Conservation (phyloP, 1,140 invertebrate species). For the Drosophila malerkotliana region DNA sequence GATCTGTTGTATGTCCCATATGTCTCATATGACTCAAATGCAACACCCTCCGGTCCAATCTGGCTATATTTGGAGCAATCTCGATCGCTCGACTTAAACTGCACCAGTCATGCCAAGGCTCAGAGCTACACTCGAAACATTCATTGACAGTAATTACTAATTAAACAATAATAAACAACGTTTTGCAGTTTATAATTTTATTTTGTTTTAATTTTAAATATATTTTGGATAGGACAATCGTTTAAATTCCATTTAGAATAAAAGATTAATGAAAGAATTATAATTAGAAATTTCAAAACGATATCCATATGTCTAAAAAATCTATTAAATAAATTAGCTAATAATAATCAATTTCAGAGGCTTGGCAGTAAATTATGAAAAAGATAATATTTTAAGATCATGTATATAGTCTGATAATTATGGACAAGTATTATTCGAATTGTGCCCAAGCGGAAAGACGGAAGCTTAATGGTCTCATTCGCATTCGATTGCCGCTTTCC, state of each 20-base stretch:
- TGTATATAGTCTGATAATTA: not conserved
- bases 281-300: not conserved
- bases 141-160: not conserved
- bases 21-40: conserved; percentile 60
- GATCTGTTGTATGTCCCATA: conserved; percentile 15
- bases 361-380: too few relatives aligned
- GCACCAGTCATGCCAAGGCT: conserved; percentile 35
- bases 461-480: conserved; percentile 52
- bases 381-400: not conserved
- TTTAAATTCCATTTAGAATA: not conserved
- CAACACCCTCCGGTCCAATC: conserved; percentile 52
- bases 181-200: too few relatives aligned
- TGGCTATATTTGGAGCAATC: conserved; percentile 56
- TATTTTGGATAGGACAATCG: too few relatives aligned
- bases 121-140: conserved; percentile 4
- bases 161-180: not conserved
- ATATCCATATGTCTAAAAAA: too few relatives aligned
- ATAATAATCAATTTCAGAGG: too few relatives aligned
- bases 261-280: not conserved
- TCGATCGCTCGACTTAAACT: conserved; percentile 32
- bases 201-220: too few relatives aligned
- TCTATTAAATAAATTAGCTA: too few relatives aligned
- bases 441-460: conserved; percentile 31
- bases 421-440: not conserved
- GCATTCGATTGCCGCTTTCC: conserved; percentile 35